Evolutionary conservation across 2,797 vertebrate species (phyloP).

Genomic region (Novumbra hubbsi): DNA sequence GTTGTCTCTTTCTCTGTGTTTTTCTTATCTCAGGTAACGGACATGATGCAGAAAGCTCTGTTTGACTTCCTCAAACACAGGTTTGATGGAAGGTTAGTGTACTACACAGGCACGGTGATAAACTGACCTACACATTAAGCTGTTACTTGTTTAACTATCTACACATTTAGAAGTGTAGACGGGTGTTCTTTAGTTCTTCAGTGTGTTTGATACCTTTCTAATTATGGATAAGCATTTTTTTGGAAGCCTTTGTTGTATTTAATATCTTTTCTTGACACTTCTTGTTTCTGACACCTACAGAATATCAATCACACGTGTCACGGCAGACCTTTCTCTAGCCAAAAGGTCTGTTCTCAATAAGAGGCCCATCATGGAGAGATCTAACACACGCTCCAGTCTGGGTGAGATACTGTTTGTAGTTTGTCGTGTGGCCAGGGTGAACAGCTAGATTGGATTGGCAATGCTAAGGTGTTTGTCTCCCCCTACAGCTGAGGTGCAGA

Average conservation of each 20-base stretch:
- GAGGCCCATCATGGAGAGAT: constrained; percentile 93
- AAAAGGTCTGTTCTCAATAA: constrained; percentile 96
- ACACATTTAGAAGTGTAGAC: neutral
- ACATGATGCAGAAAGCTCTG: constrained; percentile 99
- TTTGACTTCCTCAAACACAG: constrained; percentile 97
- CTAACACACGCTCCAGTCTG: constrained; percentile 91
- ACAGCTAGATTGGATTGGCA: neutral
- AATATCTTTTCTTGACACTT: neutral
- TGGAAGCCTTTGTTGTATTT: neutral
- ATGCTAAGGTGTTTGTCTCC: neutral
- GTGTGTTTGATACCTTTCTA: neutral
- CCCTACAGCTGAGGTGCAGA: constrained; percentile 89
- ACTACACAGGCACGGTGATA: neutral
- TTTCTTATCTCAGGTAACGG: constrained; percentile 81
- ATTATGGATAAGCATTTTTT: neutral
- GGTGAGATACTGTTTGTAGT: constrained; percentile 73
- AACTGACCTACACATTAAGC: neutral
- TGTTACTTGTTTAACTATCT: neutral
- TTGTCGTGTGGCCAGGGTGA: neutral
- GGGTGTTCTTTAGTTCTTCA: neutral
- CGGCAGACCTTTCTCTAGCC: constrained; percentile 92
- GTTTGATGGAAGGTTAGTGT: constrained; percentile 91
- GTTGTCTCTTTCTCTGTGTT: neutral
- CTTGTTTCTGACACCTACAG: constrained; percentile 56
- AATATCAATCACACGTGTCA: constrained; percentile 95